These are phyloP conservation scores for Gadus macrocephalus DNA, from an alignment of 2,113 vertebrate species.

Conservation along the genomic window DNA sequence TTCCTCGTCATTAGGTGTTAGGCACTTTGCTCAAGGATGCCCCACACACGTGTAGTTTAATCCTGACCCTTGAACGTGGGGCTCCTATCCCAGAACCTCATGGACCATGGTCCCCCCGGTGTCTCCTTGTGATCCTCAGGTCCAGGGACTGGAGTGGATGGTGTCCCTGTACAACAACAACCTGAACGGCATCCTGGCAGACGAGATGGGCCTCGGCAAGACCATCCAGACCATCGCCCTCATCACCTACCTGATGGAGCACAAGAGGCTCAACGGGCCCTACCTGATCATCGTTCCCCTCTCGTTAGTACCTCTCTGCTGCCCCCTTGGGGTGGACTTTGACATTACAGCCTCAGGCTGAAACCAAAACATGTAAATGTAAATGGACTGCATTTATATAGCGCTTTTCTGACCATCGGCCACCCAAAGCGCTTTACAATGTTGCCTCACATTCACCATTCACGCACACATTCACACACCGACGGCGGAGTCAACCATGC, in stretches of 20 bases:
- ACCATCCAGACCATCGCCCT: conserved; percentile 98
- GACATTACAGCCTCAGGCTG: neutral
- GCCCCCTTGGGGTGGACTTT: neutral
- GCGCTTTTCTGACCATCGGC: no score
- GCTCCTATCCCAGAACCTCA: no score
- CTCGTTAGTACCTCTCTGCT: conserved; percentile 80
- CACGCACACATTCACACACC: no score
- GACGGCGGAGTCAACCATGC: no score
- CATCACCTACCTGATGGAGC: conserved; percentile 97
- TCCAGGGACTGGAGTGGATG: conserved; percentile 98
- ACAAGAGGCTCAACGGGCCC: conserved; percentile 95
- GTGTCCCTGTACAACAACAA: conserved; percentile 99
- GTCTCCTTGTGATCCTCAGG: conserved; percentile 68
- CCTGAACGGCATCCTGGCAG: conserved; percentile 94
- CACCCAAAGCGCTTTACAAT: no score
- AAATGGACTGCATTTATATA: no score
- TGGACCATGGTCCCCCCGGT: neutral
- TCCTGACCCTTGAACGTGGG: no score
- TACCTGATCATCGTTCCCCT: conserved; percentile 98
- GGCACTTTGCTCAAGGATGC: no score
- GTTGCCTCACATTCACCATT: no score
- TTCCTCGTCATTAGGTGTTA: no score
- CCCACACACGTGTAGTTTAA: no score
- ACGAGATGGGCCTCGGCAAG: conserved; percentile 98
- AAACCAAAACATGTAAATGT: no score